Conservation (phyloP, 1,140 invertebrate genomes). For the Eurosta solidaginis region DNA sequence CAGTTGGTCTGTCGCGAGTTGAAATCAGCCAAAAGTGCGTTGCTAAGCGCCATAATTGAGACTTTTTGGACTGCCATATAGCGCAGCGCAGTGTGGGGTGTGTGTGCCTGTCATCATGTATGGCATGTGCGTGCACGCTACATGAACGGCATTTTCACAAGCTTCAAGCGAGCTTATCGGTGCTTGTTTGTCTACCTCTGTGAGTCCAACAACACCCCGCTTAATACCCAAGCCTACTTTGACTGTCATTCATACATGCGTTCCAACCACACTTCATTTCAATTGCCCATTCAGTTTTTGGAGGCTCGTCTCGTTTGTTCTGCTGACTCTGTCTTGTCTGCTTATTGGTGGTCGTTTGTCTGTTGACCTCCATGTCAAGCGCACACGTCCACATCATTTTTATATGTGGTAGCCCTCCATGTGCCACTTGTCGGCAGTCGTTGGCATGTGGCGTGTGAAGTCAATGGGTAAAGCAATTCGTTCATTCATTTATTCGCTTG, state of each 20-base stretch:
- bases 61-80: not conserved
- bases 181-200: not conserved
- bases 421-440: not conserved
- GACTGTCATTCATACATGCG: not conserved
- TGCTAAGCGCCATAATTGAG: slow-evolving; percentile 11
- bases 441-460: not conserved
- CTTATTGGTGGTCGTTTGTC: not conserved
- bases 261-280: not conserved
- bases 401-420: not conserved
- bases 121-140: not conserved
- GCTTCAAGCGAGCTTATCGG: not conserved
- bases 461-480: not conserved
- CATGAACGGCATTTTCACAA: not conserved
- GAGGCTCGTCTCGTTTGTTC: not conserved
- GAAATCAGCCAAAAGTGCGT: not conserved
- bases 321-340: too few species aligned
- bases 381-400: too few species aligned
- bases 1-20: not conserved
- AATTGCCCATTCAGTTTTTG: not conserved
- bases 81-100: not conserved
- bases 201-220: not conserved
- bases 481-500: not conserved
- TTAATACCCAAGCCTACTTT: not conserved
- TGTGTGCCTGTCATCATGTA: not conserved
- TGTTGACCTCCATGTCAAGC: not conserved